phyloP scores from a whole-genome alignment of 2,797 vertebrate species.

The Telmatherina bonti region DNA sequence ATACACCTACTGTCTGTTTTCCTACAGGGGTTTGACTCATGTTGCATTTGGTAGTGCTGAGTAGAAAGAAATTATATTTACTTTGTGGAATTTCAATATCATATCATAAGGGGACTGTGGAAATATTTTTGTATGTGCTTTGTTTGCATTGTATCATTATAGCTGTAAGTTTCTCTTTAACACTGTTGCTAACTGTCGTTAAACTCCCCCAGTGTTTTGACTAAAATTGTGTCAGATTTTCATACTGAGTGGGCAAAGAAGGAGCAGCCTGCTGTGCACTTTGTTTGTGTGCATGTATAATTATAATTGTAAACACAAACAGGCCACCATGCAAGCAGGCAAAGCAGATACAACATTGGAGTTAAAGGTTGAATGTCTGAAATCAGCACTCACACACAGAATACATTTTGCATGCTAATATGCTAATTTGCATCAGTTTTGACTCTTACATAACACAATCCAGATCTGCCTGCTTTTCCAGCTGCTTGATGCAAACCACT shows the following conservation, averaged over 20 bases:
- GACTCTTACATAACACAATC: not conserved
- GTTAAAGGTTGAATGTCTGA: constrained; percentile 28
- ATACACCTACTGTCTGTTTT: constrained; percentile 8
- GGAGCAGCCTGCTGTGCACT: not conserved
- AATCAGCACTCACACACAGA: not conserved
- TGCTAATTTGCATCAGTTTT: constrained; percentile 24
- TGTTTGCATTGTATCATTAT: not conserved
- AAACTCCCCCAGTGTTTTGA: not conserved
- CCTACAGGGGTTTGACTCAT: not conserved
- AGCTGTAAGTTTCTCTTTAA: not conserved
- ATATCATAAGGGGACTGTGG: not conserved
- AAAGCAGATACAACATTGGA: not conserved
- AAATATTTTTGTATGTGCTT: not conserved
- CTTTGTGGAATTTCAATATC: constrained; percentile 13
- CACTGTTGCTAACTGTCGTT: too few relatives aligned
- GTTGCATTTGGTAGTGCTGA: not conserved
- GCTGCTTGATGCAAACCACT: not conserved
- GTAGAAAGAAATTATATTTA: not conserved
- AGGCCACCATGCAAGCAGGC: not conserved
- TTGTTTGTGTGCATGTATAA: not conserved
- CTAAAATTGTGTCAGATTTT: not conserved
- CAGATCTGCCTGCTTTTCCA: not conserved
- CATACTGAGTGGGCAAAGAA: not conserved
- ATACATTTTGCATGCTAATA: constrained; percentile 25
- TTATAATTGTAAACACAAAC: not conserved